Evolutionary conservation across 2,888 invertebrate genomes (phyloP).

Genomic region (Drosophila villosipedis): DNA sequence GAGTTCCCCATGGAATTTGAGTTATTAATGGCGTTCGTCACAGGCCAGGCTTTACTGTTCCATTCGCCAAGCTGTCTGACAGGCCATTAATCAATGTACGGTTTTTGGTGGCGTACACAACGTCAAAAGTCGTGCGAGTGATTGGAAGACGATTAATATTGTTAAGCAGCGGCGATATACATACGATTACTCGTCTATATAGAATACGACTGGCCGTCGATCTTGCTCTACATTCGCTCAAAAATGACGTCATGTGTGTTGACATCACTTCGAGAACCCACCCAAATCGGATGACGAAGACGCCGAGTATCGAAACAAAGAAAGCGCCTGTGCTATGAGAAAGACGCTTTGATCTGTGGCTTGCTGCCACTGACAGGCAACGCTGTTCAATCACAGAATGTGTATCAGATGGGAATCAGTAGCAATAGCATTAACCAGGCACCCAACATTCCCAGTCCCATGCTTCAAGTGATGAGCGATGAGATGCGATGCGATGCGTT

Average conservation of each 20-base stretch:
- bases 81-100: constrained; percentile 47
- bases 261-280: constrained; percentile 52
- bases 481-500: constrained; percentile 11
- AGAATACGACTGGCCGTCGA: constrained; percentile 29
- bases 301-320: constrained; percentile 50
- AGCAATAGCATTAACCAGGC: not conserved
- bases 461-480: constrained; percentile 29
- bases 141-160: constrained; percentile 58
- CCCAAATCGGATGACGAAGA: constrained; percentile 9
- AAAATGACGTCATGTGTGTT: constrained; percentile 64
- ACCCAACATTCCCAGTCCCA: constrained; percentile 7
- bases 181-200: constrained; percentile 24
- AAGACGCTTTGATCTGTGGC: constrained; percentile 70
- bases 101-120: constrained; percentile 17
- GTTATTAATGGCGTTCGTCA: constrained; percentile 6
- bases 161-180: constrained; percentile 15
- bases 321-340: constrained; percentile 39
- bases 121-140: constrained; percentile 30
- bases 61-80: constrained; percentile 25
- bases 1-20: not conserved
- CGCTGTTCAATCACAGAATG: constrained; percentile 49
- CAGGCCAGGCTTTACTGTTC: constrained; percentile 33
- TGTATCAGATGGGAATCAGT: constrained; percentile 12
- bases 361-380: constrained; percentile 57
- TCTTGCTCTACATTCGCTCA: constrained; percentile 52